phyloP scores from a whole-genome alignment of 2,797 vertebrate genomes.

The Lepilemur septentrionalis region DNA sequence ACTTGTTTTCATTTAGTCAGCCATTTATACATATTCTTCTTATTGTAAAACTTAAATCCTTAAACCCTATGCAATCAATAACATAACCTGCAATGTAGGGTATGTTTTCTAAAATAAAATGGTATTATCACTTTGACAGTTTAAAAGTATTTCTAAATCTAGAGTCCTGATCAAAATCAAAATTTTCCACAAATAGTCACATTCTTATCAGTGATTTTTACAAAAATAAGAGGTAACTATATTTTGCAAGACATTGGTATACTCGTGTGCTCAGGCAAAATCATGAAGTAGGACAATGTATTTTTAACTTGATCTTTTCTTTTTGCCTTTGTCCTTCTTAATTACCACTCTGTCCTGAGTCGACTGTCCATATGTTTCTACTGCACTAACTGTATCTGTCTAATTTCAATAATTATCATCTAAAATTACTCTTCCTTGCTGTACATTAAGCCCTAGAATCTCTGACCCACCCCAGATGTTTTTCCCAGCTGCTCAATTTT shows the following conservation, averaged over 20 bases:
- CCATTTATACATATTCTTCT: background rate
- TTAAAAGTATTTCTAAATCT: background rate
- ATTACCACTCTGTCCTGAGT: background rate
- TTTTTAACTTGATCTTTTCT: slow-evolving; percentile 49
- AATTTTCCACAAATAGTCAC: background rate
- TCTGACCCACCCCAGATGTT: background rate
- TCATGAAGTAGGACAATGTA: background rate
- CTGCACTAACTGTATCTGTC: background rate
- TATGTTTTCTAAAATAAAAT: background rate
- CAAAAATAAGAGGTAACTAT: background rate
- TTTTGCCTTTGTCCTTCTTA: background rate
- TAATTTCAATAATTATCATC: background rate
- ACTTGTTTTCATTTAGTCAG: background rate
- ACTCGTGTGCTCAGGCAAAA: background rate
- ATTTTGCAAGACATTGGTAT: background rate
- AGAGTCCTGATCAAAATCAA: background rate
- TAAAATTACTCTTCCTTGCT: background rate
- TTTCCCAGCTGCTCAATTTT: background rate
- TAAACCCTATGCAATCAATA: background rate
- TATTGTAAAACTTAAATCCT: background rate
- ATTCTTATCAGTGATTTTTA: background rate
- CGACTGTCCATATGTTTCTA: background rate
- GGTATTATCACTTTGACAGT: background rate
- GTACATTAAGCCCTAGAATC: background rate
- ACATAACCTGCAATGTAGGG: background rate